Evolutionary conservation across 1,140 invertebrate genomes (phyloP).

Genomic region (Zaprionus vittiger): DNA sequence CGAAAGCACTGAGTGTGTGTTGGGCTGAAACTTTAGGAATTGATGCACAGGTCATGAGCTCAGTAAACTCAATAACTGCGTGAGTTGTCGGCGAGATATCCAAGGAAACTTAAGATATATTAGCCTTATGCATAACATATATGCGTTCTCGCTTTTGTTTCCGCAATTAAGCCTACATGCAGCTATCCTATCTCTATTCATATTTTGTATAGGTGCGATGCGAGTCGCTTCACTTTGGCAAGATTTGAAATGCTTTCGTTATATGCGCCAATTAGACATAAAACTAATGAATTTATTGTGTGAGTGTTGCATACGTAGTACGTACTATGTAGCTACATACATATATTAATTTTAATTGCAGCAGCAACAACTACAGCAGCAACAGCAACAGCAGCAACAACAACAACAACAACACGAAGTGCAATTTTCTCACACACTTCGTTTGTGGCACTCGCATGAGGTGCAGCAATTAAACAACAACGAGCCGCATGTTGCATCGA

Average conservation of each 20-base stretch:
- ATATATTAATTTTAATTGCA: slow-evolving; percentile 75
- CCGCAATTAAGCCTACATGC: slow-evolving; percentile 2
- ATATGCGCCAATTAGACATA: slow-evolving; percentile 79
- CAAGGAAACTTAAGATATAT: background rate
- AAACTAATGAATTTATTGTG: slow-evolving; percentile 79
- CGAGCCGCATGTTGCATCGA: slow-evolving; percentile 46
- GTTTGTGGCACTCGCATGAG: slow-evolving; percentile 63
- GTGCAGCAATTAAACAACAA: slow-evolving; percentile 72
- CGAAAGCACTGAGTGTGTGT: no score
- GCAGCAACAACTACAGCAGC: slow-evolving; percentile 20
- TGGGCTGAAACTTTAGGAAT: no score
- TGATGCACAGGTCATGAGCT: no score
- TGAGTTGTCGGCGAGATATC: background rate
- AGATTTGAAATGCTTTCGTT: slow-evolving; percentile 68
- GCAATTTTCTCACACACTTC: slow-evolving; percentile 65
- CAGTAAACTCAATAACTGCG: no score
- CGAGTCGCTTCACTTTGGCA: slow-evolving; percentile 11
- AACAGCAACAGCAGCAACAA: slow-evolving; percentile 37
- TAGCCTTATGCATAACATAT: background rate
- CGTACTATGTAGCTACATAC: slow-evolving; percentile 29
- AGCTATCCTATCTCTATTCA: background rate
- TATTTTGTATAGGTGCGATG: slow-evolving; percentile 5
- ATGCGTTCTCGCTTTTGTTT: slow-evolving; percentile 5
- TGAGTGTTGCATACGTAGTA: slow-evolving; percentile 46
- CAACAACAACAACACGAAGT: slow-evolving; percentile 22